phyloP scores from a whole-genome alignment of 2,113 vertebrate species.

The Hypomesus transpacificus region DNA sequence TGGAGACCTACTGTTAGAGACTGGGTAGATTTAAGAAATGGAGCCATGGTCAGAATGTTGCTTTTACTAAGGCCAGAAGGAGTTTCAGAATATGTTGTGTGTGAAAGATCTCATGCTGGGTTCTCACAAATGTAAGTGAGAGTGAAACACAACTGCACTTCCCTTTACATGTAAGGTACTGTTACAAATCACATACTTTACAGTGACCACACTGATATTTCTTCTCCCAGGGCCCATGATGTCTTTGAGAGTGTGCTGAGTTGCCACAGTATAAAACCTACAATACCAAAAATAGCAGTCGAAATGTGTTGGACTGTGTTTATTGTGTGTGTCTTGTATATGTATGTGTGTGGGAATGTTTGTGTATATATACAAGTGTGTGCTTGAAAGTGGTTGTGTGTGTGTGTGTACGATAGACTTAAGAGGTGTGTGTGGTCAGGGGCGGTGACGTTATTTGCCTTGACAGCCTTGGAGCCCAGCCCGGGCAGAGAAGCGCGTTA shows the following conservation, averaged over 20 bases:
- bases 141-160: too few species aligned
- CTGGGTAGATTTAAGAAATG: too few species aligned
- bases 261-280: too few species aligned
- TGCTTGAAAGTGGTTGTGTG: neutral
- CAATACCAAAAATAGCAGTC: too few species aligned
- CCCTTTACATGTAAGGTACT: neutral
- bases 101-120: too few species aligned
- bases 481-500: slow-evolving; percentile 26
- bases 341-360: neutral
- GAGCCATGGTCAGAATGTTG: too few species aligned
- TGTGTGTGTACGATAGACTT: neutral
- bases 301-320: too few species aligned
- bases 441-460: slow-evolving; percentile 26
- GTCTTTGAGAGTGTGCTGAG: neutral
- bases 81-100: too few species aligned
- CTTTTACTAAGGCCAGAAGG: too few species aligned
- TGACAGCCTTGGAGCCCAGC: slow-evolving; percentile 30
- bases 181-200: too few species aligned
- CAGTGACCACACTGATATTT: neutral
- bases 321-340: neutral
- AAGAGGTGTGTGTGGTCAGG: neutral
- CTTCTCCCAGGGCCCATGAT: neutral
- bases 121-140: too few species aligned
- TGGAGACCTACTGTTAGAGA: too few species aligned
- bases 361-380: neutral